A percentile compares a stretch with the other conserved stretches of the same genome.
Conservation (phyloP, 2,113 vertebrate genomes). For the Callithrix jacchus region DNA sequence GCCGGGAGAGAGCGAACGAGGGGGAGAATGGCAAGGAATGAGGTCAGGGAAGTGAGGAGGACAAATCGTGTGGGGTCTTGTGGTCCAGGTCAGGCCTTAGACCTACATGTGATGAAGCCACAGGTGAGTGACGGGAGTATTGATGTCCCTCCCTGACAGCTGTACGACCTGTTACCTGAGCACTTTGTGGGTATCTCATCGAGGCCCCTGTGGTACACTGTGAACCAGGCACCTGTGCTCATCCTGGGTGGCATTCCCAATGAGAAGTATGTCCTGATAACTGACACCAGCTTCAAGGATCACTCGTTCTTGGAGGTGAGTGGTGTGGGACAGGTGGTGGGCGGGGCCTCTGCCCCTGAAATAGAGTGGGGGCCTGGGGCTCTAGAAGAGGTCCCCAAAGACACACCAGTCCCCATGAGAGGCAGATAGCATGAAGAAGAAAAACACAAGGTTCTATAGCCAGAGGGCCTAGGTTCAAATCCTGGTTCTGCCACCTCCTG, state of each 20-base stretch:
- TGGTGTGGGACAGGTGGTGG: accelerated
- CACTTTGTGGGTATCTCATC: background rate
- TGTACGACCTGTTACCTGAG: background rate
- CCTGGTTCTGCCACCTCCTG: background rate
- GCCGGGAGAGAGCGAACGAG: background rate
- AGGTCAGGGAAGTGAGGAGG: background rate
- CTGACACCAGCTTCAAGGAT: slow-evolving; percentile 68
- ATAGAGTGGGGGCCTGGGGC: background rate
- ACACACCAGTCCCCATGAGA: background rate
- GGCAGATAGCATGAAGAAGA: background rate
- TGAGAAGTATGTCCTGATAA: slow-evolving; percentile 75
- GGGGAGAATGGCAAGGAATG: no score
- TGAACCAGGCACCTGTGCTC: slow-evolving; percentile 71
- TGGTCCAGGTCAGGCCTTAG: background rate
- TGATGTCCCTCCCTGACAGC: background rate
- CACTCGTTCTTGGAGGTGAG: slow-evolving; percentile 77
- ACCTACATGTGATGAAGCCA: background rate
- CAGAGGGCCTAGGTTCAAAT: background rate
- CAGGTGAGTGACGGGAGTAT: accelerated
- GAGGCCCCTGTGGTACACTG: slow-evolving; percentile 72
- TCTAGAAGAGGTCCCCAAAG: background rate
- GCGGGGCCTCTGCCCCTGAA: background rate
- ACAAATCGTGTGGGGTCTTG: background rate
- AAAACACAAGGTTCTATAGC: background rate
- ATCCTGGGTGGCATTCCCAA: slow-evolving; percentile 77